Percentiles rank a stretch among this genome's conserved stretches.
phyloP scores from a whole-genome alignment of 1,140 invertebrate genomes.

The Polypedilum pembai region DNA sequence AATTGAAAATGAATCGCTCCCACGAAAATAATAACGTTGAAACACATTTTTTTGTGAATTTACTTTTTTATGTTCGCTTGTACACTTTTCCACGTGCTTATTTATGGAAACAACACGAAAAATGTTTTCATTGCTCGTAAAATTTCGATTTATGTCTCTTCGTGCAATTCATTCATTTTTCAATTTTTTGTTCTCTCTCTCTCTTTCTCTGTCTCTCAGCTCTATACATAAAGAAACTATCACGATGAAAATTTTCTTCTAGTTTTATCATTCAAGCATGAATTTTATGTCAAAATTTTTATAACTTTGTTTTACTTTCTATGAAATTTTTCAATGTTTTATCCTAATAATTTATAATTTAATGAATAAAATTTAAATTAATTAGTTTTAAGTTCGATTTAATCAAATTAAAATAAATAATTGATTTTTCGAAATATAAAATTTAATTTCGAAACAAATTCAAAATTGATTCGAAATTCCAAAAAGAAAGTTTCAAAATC shows the following conservation, averaged over 20 bases:
- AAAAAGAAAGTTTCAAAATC: too few species aligned
- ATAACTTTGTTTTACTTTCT: too few species aligned
- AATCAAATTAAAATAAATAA: neutral
- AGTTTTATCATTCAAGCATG: too few species aligned
- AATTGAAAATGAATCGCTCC: constrained; percentile 11
- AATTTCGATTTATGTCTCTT: constrained; percentile 25
- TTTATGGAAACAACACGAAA: neutral
- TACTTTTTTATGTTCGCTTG: constrained; percentile 1
- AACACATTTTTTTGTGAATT: constrained; percentile 11
- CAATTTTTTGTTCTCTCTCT: constrained; percentile 19
- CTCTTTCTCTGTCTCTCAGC: too few species aligned
- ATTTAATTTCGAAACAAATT: too few species aligned
- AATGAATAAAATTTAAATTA: too few species aligned
- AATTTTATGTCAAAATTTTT: too few species aligned
- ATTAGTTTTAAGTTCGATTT: too few species aligned
- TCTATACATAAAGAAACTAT: constrained; percentile 7
- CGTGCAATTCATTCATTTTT: constrained; percentile 15
- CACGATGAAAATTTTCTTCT: neutral
- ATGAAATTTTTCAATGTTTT: too few species aligned
- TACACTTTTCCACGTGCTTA: neutral
- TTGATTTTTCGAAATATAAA: too few species aligned
- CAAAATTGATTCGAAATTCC: too few species aligned
- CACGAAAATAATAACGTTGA: constrained; percentile 1
- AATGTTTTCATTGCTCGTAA: constrained; percentile 11
- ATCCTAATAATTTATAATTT: too few species aligned